A percentile compares a stretch with the other conserved stretches of the same genome.
These are phyloP conservation scores for Nixonia krombeini DNA, from an alignment of 1,140 invertebrate genomes.

Conservation along the genomic window DNA sequence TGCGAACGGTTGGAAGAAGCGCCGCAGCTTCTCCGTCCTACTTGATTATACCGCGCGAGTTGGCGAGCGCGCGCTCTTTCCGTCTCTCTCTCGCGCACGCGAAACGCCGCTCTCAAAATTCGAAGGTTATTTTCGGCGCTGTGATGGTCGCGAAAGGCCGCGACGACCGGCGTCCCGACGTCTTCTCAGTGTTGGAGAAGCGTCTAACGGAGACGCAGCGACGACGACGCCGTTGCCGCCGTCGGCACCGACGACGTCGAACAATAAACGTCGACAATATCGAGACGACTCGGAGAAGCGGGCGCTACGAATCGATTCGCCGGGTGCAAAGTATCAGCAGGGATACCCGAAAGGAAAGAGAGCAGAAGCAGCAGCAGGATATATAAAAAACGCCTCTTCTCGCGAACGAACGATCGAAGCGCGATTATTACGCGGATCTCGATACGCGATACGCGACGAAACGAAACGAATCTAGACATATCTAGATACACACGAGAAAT, in stretches of 20 bases:
- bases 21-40: not conserved
- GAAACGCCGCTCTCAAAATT: slow-evolving; percentile 46
- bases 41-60: not conserved
- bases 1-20: not conserved
- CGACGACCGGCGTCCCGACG: slow-evolving; percentile 43
- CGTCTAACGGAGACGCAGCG: slow-evolving; percentile 64
- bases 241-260: slow-evolving; percentile 24
- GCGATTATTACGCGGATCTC: not conserved
- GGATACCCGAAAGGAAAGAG: not conserved
- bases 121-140: slow-evolving; percentile 57
- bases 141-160: slow-evolving; percentile 44
- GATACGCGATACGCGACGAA: not conserved
- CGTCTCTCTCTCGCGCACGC: slow-evolving; percentile 15
- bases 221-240: slow-evolving; percentile 44
- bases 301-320: slow-evolving; percentile 7
- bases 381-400: not conserved
- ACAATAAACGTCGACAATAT: slow-evolving; percentile 11
- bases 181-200: slow-evolving; percentile 62
- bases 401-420: not conserved
- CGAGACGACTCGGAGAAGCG: slow-evolving; percentile 18
- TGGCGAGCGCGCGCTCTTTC: slow-evolving; percentile 3
- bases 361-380: no score
- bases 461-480: slow-evolving; percentile 36
- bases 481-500: slow-evolving; percentile 51
- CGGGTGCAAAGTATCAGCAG: not conserved